Evolutionary conservation across 1,140 invertebrate genomes (phyloP).

Genomic region (Lordiphosa stackelbergi): DNA sequence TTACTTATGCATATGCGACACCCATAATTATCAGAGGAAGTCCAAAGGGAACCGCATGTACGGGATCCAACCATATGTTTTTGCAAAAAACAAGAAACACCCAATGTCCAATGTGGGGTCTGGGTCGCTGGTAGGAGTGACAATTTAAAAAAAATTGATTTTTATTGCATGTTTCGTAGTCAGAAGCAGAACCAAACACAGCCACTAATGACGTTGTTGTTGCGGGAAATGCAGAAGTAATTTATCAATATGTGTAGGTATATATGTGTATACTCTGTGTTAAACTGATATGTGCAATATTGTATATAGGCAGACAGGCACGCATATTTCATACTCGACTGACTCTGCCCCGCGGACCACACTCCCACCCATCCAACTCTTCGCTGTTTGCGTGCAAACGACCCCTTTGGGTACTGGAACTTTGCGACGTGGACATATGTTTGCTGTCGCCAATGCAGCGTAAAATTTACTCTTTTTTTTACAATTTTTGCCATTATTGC

Average conservation of each 20-base stretch:
- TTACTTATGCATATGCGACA: constrained; percentile 29
- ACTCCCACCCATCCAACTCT: background rate
- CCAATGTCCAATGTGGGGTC: background rate
- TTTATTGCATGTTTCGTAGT: constrained; percentile 31
- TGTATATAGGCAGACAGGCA: constrained; percentile 27
- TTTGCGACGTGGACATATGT: constrained; percentile 43
- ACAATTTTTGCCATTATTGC: background rate
- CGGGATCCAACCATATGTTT: constrained; percentile 34
- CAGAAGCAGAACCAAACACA: constrained; percentile 10
- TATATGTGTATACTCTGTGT: constrained; percentile 11
- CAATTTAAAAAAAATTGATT: constrained; percentile 51
- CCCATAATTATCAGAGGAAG: constrained; percentile 41
- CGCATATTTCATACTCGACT: constrained; percentile 48
- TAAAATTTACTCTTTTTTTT: constrained; percentile 39
- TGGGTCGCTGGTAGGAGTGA: constrained; percentile 21
- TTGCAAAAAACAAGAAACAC: constrained; percentile 5
- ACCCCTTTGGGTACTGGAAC: constrained; percentile 36
- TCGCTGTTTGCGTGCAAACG: constrained; percentile 39
- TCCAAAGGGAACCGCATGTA: constrained; percentile 10
- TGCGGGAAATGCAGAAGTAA: constrained; percentile 31
- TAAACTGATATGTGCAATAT: constrained; percentile 35
- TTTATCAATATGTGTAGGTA: constrained; percentile 37
- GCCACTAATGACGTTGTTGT: constrained; percentile 49
- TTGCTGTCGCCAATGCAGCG: constrained; percentile 51
- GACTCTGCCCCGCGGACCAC: constrained; percentile 1